These are phyloP conservation scores for Lasiommata megera DNA, from an alignment of 2,888 invertebrate genomes.

Conservation along the genomic window DNA sequence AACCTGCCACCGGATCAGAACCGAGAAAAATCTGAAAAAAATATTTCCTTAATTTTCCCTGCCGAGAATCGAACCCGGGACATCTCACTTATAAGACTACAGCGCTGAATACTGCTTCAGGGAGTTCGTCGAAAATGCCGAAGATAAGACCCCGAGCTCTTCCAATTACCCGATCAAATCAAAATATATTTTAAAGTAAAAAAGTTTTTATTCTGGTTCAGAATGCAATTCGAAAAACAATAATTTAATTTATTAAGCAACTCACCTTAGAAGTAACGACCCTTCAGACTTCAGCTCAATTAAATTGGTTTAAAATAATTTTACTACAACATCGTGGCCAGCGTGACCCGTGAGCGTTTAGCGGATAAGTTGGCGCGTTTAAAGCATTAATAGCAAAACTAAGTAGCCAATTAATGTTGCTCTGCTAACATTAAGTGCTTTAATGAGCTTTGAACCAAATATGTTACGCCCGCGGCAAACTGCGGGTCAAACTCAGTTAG, in stretches of 20 bases:
- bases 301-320: conserved; percentile 27
- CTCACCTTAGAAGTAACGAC: conserved; percentile 11
- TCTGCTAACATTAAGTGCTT: conserved; percentile 7
- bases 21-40: no score
- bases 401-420: conserved; percentile 28
- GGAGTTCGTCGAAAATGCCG: no score
- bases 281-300: conserved; percentile 17
- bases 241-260: conserved; percentile 3
- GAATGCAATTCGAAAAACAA: background rate
- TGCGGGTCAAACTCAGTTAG: background rate
- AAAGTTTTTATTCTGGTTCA: no score
- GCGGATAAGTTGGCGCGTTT: conserved; percentile 20
- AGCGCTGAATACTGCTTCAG: no score
- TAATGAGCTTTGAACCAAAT: conserved; percentile 19
- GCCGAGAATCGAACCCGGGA: no score
- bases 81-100: no score
- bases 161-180: no score
- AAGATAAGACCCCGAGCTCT: no score
- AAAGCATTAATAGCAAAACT: conserved; percentile 23
- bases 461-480: background rate
- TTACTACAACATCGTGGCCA: conserved; percentile 20
- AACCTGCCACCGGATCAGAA: no score
- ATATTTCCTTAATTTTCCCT: no score
- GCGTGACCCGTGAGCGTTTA: conserved; percentile 25
- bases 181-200: no score